Percentiles rank a stretch among this genome's conserved stretches.
Conservation (phyloP, 2,888 invertebrate genomes). For the Liopterus haemorrhoidalis region DNA sequence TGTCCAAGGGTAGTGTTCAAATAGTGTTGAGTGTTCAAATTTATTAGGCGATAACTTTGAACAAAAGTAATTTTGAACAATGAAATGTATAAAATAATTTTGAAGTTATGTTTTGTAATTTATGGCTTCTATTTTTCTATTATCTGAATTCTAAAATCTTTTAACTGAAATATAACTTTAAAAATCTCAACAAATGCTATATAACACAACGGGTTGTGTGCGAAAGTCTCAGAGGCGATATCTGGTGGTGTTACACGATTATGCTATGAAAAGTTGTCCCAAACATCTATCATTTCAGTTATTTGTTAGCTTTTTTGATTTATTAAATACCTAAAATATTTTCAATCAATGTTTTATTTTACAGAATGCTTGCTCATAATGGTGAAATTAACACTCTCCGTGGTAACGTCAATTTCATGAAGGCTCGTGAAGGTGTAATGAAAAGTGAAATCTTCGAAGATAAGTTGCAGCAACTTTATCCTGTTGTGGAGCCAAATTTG, state of each 20-base stretch:
- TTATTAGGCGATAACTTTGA: too few relatives aligned
- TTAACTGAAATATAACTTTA: too few relatives aligned
- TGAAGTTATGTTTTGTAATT: too few relatives aligned
- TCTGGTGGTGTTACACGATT: neutral
- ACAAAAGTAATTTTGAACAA: too few relatives aligned
- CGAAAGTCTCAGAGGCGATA: neutral
- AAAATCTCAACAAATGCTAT: too few relatives aligned
- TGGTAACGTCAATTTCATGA: conserved; percentile 98
- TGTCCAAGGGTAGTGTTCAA: too few relatives aligned
- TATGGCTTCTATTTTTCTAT: too few relatives aligned
- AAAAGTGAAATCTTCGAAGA: conserved; percentile 77
- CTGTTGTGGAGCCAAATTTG: conserved; percentile 94
- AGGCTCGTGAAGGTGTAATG: conserved; percentile 98
- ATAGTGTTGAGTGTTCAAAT: too few relatives aligned
- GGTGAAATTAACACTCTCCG: conserved; percentile 99
- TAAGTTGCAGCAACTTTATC: conserved; percentile 82
- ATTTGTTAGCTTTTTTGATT: neutral
- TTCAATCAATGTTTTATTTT: conserved; percentile 1
- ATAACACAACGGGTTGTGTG: too few relatives aligned
- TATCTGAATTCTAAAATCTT: too few relatives aligned
- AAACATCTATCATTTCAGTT: neutral
- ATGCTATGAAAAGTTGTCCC: neutral
- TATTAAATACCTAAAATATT: conserved; percentile 1
- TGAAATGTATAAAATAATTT: too few relatives aligned
- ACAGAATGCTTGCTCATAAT: conserved; percentile 87